Evolutionary conservation across 2,797 vertebrate genomes (phyloP), one percentile per base, ranked within the genome.

Genomic region (Hippoglossus hippoglossus): DNA sequence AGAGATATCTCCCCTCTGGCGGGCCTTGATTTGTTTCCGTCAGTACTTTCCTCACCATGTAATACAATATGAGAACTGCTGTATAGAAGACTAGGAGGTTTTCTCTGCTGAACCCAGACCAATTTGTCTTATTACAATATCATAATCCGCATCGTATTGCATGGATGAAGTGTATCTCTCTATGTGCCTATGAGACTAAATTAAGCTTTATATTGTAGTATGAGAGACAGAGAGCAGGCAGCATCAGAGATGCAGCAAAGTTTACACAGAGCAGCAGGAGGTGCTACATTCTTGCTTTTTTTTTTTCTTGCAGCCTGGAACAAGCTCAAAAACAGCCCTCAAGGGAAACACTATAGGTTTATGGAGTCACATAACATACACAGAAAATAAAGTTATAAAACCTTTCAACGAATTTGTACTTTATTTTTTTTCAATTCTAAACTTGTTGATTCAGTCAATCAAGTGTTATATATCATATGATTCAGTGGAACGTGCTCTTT

Each of bases 1-100:
- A 39, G 36, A 13, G 12, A 39, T 12, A 12, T 13, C 36, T 39
- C 12, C 36, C 3, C 36, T 39, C 12, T 12, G 36, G 11, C 4
- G 36, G 21, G 54, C 19, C 19, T 59, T 18, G 36, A 49, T 31
- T 63, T 73, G 51, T 79, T 44, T 49, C 56, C 67, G 69, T 26
- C n/a, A 66, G 36, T 21, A 46, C 49, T 55, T 79, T 68, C n/a
- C 26, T 65, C 72, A 63, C 51, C 28, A 16, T 60, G 52, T 55
- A 60, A 67, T 53, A n/a, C 13, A n/a, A 59, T 55, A 6, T 52
- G 19, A 57, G 69, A 66, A 21, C 47, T 50, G 18, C 58, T 3
- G 16, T 50, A 12, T 52, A 63, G 28, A 57, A 18, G 15, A 6
- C 39, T 56, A 39, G 2, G 47, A 62, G 8, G 41, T 24, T 60